These are phyloP conservation scores for Siniperca chuatsi DNA, from an alignment of 2,113 vertebrate species.

Conservation along the genomic window DNA sequence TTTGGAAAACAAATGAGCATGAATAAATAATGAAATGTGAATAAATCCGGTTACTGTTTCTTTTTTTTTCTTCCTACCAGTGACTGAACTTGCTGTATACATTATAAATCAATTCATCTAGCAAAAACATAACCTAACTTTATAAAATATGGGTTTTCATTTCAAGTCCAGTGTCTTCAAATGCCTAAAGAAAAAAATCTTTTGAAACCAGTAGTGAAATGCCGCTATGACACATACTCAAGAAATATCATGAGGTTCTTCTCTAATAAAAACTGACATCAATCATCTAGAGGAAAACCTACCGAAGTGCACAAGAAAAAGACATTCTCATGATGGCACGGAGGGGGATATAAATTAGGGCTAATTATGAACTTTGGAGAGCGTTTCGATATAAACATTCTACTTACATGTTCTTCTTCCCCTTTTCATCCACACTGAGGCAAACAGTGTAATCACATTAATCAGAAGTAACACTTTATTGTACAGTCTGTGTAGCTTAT, in stretches of 20 bases:
- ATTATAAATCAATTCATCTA: constrained; percentile 78
- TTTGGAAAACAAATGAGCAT: constrained; percentile 67
- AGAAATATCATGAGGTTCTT: constrained; percentile 67
- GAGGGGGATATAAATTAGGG: constrained; percentile 54
- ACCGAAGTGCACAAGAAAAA: constrained; percentile 65
- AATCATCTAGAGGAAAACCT: constrained; percentile 68
- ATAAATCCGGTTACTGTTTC: constrained; percentile 46
- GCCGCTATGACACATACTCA: constrained; percentile 66
- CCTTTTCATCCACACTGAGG: constrained; percentile 67
- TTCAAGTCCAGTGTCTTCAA: constrained; percentile 75
- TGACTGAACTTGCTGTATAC: constrained; percentile 75
- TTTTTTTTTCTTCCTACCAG: constrained; percentile 60
- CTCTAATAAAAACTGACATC: constrained; percentile 77
- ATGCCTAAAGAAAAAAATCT: constrained; percentile 44
- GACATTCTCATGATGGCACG: constrained; percentile 66
- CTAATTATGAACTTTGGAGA: constrained; percentile 50
- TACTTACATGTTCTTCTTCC: constrained; percentile 60
- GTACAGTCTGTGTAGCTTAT: constrained; percentile 69
- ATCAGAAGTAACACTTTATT: constrained; percentile 74
- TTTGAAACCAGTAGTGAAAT: constrained; percentile 63
- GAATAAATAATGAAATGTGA: constrained; percentile 77
- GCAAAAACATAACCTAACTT: constrained; percentile 75
- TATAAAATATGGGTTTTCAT: constrained; percentile 75
- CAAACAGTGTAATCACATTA: constrained; percentile 63
- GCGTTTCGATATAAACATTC: constrained; percentile 71